Base-by-base conservation (phyloP, 2,888 invertebrate species). In the Patella pellucida region DNA sequence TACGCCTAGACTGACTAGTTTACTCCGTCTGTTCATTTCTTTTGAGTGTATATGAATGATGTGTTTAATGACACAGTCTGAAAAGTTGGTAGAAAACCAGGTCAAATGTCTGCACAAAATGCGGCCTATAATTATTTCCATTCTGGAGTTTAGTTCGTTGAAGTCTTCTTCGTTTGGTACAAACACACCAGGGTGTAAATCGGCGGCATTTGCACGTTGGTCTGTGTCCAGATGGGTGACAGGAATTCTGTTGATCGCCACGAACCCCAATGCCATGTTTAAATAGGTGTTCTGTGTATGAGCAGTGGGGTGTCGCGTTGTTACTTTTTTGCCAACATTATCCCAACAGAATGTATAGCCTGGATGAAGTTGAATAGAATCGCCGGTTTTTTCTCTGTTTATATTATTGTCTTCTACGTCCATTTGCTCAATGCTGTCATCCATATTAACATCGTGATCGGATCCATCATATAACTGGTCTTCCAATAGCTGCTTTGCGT, bases 1-100 rank as follows among this genome's bases (percentile, higher is more conserved):
- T 12, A 78, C 77, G 4, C 77, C 78, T 12, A 77, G 71, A 69
- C 77, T 80, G 14, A 78, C 71, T 12, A 80, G 23, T 56, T 75
- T 54, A 50, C 75, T 76, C 50, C 27, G 75, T 23, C 72, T 41
- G 15, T 56, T 73, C 16, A 78, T 69, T 52, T 78, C 68, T 11
- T 62, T 2, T n/a, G 77, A 50, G 52, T 80, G 54, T 15, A 78
- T 70, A 69, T 81, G 78, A 4, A 70, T 1, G 14, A 79, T 74
- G 52, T 79, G 78, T n/a, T 72, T 54, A 14, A 62, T 68, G 12
- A 52, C 1, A 31, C 23, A 71, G 7, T 77, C 73, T n/a, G 16
- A 9, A 54, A 81, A 79, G 19, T 75, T 4, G 7, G 70, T 41
- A 5, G 71, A 51, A 27, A 76, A 81, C 81, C 79, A 79, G 3